These are phyloP conservation scores for Pammene fasciana DNA, from an alignment of 2,888 invertebrate genomes.

Conservation along the genomic window DNA sequence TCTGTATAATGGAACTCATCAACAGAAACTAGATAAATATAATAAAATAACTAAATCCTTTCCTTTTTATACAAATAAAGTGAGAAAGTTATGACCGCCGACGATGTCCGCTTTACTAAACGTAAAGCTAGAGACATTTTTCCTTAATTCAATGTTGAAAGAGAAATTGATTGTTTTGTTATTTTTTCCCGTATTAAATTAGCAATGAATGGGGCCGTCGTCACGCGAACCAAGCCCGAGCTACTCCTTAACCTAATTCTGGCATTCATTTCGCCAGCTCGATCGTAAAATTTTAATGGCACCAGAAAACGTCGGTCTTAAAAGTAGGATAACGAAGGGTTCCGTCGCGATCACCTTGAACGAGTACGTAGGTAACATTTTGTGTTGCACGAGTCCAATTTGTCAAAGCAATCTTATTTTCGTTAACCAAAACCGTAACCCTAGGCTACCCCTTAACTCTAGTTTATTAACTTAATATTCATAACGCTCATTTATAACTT, in stretches of 20 bases:
- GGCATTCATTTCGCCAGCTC: conserved; percentile 78
- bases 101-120: not conserved
- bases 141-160: conserved; percentile 45
- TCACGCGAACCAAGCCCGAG: conserved; percentile 68
- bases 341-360: conserved; percentile 52
- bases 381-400: conserved; percentile 53
- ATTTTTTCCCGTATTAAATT: conserved; percentile 62
- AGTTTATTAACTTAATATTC: not conserved
- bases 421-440: not conserved
- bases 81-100: not conserved
- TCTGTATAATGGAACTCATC: too few species aligned
- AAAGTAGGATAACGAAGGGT: conserved; percentile 63
- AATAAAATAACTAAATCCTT: too few species aligned
- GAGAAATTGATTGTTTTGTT: conserved; percentile 52
- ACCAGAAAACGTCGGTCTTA: conserved; percentile 67
- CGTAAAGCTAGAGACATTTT: conserved; percentile 40
- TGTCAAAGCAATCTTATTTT: conserved; percentile 14
- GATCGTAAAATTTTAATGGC: conserved; percentile 81
- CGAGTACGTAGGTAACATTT: conserved; percentile 48
- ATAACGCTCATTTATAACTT: conserved; percentile 2
- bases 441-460: not conserved
- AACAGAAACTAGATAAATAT: too few species aligned
- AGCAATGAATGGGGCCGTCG: conserved; percentile 58
- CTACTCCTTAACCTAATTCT: conserved; percentile 78
- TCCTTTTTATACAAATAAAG: not conserved